Percentiles rank a stretch among this genome's conserved stretches.
Conservation (phyloP, 2,888 invertebrate genomes). For the Mactromeris polynyma region DNA sequence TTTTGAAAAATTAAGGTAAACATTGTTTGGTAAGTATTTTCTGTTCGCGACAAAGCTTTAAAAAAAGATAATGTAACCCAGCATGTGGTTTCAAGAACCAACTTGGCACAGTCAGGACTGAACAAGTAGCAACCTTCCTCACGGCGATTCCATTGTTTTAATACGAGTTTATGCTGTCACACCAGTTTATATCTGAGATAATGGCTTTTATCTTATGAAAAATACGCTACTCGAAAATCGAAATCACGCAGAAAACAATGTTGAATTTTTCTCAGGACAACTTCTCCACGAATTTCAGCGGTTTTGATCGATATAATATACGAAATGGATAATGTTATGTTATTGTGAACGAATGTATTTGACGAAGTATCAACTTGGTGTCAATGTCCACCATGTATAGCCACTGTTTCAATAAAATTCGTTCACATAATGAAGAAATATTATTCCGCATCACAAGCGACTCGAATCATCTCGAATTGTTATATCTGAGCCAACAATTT, state of each 20-base stretch:
- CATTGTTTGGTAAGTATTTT: neutral
- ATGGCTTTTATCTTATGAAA: neutral
- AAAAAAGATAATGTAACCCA: neutral
- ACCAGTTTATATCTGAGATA: neutral
- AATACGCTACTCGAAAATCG: neutral
- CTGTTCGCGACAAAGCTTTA: neutral
- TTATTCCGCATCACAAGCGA: slow-evolving; percentile 39
- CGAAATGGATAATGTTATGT: neutral
- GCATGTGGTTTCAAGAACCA: neutral
- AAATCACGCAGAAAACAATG: neutral
- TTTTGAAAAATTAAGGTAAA: neutral
- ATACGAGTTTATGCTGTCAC: neutral
- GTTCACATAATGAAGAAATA: slow-evolving; percentile 28
- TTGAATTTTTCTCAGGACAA: neutral
- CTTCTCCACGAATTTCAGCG: neutral
- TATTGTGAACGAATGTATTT: neutral
- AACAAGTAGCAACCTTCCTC: neutral
- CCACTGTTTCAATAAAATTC: slow-evolving; percentile 48
- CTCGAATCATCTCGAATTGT: slow-evolving; percentile 36
- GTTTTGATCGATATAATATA: neutral
- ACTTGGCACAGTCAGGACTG: neutral
- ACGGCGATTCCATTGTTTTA: neutral
- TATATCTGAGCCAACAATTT: slow-evolving; percentile 34
- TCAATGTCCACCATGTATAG: slow-evolving; percentile 28
- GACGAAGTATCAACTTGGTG: neutral